Conservation (phyloP, 2,113 vertebrate genomes). For the Percopsis transmontana region DNA sequence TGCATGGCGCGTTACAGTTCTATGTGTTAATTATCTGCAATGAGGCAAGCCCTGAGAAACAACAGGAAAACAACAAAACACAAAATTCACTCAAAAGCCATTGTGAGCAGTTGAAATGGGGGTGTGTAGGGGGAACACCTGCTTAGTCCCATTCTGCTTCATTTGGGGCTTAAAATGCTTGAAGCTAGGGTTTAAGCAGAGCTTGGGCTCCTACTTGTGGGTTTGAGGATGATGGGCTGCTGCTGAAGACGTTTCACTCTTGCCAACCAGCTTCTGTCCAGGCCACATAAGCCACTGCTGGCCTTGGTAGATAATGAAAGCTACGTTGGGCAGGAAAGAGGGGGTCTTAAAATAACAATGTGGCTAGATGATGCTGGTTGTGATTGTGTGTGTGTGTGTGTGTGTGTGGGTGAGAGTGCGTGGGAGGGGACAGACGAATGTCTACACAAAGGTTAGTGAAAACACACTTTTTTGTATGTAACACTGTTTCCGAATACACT, state of each 20-base stretch:
- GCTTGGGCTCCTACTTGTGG: slow-evolving; percentile 71
- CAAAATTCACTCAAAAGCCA: slow-evolving; percentile 29
- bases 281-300: slow-evolving; percentile 72
- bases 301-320: slow-evolving; percentile 67
- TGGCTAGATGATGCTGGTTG: background rate
- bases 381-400: slow-evolving; percentile 2
- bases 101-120: slow-evolving; percentile 10
- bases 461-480: too few relatives aligned
- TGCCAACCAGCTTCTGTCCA: slow-evolving; percentile 74
- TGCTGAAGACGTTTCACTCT: slow-evolving; percentile 72
- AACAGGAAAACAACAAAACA: slow-evolving; percentile 33
- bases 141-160: slow-evolving; percentile 36
- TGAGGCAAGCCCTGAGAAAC: slow-evolving; percentile 42
- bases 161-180: slow-evolving; percentile 46
- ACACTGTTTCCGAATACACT: too few relatives aligned
- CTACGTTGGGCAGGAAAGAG: background rate
- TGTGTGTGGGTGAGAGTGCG: background rate
- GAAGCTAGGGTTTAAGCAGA: slow-evolving; percentile 26
- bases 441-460: background rate
- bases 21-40: slow-evolving; percentile 60
- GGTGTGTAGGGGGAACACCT: slow-evolving; percentile 26
- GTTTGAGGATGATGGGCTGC: slow-evolving; percentile 79
- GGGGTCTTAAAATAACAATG: slow-evolving; percentile 30
- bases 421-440: background rate
- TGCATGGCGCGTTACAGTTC: slow-evolving; percentile 65